Evolutionary conservation across 2,888 invertebrate species (phyloP).

Genomic region (Phymatocera aterrima): DNA sequence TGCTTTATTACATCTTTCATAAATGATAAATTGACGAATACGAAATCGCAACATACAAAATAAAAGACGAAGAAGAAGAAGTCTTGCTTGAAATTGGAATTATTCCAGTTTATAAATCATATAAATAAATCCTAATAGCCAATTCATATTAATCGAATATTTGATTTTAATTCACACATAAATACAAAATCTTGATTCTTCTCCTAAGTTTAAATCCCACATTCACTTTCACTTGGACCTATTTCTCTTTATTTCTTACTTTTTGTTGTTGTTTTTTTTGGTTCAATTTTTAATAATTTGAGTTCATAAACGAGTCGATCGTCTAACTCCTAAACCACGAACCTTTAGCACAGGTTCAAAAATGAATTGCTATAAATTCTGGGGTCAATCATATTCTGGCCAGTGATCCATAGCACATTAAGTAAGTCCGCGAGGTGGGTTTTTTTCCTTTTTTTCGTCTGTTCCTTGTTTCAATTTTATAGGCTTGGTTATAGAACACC

Average conservation of each 20-base stretch:
- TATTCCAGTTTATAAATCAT: neutral
- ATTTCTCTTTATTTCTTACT: neutral
- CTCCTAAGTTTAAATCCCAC: neutral
- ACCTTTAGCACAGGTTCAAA: conserved; percentile 15
- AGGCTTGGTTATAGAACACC: conserved; percentile 68
- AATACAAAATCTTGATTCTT: neutral
- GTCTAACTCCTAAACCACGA: neutral
- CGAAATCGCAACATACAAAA: conserved; percentile 9
- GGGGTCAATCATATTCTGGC: conserved; percentile 24
- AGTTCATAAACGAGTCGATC: conserved; percentile 1
- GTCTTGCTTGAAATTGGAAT: neutral
- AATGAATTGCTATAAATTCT: conserved; percentile 10
- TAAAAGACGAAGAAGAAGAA: neutral
- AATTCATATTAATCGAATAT: neutral
- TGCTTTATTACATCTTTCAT: neutral
- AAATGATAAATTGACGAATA: conserved; percentile 20
- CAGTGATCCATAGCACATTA: conserved; percentile 41
- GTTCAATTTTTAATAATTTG: neutral
- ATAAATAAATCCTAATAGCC: neutral
- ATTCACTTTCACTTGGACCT: conserved; percentile 3
- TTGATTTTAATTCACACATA: conserved; percentile 4
- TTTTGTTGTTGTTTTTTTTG: neutral
- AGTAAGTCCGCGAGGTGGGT: conserved; percentile 41
- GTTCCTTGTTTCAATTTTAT: no score
- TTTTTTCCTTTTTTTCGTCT: no score